These are phyloP conservation scores for Drosophila ezoana DNA, from an alignment of 2,888 invertebrate genomes.

Conservation along the genomic window DNA sequence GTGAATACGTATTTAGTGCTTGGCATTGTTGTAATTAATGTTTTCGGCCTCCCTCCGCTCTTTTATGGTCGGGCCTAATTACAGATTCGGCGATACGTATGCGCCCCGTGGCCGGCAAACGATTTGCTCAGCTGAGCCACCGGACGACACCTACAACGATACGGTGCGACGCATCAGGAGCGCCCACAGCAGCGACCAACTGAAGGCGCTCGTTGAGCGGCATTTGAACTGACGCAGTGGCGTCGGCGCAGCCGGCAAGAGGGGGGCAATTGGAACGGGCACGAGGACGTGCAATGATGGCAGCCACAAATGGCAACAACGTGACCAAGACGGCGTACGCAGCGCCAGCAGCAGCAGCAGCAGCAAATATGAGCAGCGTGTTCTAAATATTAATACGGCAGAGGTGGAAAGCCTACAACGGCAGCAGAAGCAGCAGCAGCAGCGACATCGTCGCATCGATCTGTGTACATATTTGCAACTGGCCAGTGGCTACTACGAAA, in stretches of 20 bases:
- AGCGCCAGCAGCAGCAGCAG: conserved; percentile 13
- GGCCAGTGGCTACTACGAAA: conserved; percentile 83
- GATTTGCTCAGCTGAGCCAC: conserved; percentile 69
- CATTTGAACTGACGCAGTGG: conserved; percentile 48
- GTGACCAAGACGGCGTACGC: conserved; percentile 19
- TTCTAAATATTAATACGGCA: conserved; percentile 67
- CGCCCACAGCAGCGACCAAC: conserved; percentile 69
- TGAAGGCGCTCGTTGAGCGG: conserved; percentile 68
- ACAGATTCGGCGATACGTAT: conserved; percentile 75
- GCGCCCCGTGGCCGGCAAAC: conserved; percentile 70
- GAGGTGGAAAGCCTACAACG: conserved; percentile 66
- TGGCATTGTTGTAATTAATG: conserved; percentile 72
- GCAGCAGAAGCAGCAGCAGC: conserved; percentile 14
- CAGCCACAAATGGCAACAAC: conserved; percentile 6
- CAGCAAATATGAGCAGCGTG: conserved; percentile 58
- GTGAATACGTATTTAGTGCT: conserved; percentile 40
- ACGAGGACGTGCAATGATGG: conserved; percentile 27
- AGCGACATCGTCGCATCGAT: conserved; percentile 47
- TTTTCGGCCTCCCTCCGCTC: conserved; percentile 51
- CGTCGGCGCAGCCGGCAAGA: not conserved
- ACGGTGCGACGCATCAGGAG: conserved; percentile 76
- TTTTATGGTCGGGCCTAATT: conserved; percentile 58
- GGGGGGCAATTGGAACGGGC: conserved; percentile 8
- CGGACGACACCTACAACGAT: conserved; percentile 75
- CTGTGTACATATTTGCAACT: conserved; percentile 73